Conservation (phyloP, 2,888 invertebrate genomes). For the Hydriomena furcata region DNA sequence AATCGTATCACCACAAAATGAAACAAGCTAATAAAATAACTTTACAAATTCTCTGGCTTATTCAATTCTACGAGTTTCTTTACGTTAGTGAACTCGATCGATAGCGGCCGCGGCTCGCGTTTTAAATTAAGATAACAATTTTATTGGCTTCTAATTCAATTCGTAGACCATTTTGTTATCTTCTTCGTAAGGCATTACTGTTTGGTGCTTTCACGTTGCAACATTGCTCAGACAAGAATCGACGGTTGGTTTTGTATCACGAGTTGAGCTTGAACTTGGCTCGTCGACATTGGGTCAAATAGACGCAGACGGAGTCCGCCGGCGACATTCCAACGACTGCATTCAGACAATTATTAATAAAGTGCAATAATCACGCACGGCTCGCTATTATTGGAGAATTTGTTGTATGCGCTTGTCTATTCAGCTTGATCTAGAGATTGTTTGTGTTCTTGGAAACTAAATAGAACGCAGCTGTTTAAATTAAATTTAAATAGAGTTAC, state of each 20-base stretch:
- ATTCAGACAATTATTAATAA: slow-evolving; percentile 53
- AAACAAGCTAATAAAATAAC: slow-evolving; percentile 8
- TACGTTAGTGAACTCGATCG: slow-evolving; percentile 57
- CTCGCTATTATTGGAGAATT: slow-evolving; percentile 29
- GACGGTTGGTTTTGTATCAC: slow-evolving; percentile 44
- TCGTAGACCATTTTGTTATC: slow-evolving; percentile 60
- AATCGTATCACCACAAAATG: slow-evolving; percentile 20
- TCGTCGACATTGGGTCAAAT: slow-evolving; percentile 62
- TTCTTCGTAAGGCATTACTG: slow-evolving; percentile 51
- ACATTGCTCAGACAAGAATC: slow-evolving; percentile 50
- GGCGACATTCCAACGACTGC: slow-evolving; percentile 45
- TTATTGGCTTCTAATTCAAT: slow-evolving; percentile 69
- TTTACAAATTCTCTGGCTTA: slow-evolving; percentile 7
- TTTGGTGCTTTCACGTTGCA: slow-evolving; percentile 59
- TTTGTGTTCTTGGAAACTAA: slow-evolving; percentile 43
- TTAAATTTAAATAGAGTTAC: slow-evolving; percentile 28
- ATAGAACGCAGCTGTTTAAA: slow-evolving; percentile 40
- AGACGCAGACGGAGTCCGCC: slow-evolving; percentile 40
- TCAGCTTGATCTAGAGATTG: slow-evolving; percentile 37
- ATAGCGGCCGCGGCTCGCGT: slow-evolving; percentile 57
- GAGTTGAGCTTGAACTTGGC: slow-evolving; percentile 68
- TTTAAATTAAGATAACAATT: slow-evolving; percentile 74
- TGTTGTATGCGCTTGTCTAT: slow-evolving; percentile 33
- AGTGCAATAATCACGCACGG: slow-evolving; percentile 42
- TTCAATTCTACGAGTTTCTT: slow-evolving; percentile 51